Conservation (phyloP, 53 echinoderm and acorn worm species). For the Arbacia lixula region DNA sequence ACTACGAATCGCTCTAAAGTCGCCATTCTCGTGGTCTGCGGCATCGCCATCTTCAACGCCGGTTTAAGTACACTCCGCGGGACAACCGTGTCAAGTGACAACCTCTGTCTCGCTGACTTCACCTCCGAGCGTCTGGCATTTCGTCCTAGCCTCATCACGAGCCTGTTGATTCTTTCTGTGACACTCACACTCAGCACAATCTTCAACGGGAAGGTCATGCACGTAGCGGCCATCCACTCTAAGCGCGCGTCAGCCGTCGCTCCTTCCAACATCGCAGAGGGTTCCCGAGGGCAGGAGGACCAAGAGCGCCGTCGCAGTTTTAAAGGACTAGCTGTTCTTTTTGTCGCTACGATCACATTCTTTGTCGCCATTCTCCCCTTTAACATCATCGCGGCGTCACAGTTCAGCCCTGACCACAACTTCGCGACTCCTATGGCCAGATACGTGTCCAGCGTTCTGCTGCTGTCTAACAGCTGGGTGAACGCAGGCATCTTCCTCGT, state of each 20-base stretch:
- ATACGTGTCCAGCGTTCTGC: slow-evolving; percentile 7
- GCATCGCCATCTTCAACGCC: neutral
- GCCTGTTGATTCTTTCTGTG: neutral
- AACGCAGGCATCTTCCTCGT: slow-evolving; percentile 9
- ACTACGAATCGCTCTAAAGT: slow-evolving; percentile 22
- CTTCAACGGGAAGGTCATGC: slow-evolving; percentile 35
- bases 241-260: neutral
- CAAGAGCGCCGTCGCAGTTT: neutral
- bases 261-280: neutral
- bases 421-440: slow-evolving; percentile 34
- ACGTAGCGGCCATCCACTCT: neutral
- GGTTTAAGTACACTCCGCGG: slow-evolving; percentile 2
- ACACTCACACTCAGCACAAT: slow-evolving; percentile 1
- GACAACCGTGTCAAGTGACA: slow-evolving; percentile 9
- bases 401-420: neutral
- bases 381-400: slow-evolving; percentile 25
- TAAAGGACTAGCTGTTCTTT: slow-evolving; percentile 7
- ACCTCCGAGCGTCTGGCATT: slow-evolving; percentile 31
- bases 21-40: slow-evolving; percentile 14
- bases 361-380: slow-evolving; percentile 19
- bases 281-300: neutral
- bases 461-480: slow-evolving; percentile 34
- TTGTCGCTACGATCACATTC: slow-evolving; percentile 27
- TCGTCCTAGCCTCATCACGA: slow-evolving; percentile 22
- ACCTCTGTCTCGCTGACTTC: slow-evolving; percentile 35